Conservation (phyloP, 2,797 vertebrate species). For the Cyclura pinguis region DNA sequence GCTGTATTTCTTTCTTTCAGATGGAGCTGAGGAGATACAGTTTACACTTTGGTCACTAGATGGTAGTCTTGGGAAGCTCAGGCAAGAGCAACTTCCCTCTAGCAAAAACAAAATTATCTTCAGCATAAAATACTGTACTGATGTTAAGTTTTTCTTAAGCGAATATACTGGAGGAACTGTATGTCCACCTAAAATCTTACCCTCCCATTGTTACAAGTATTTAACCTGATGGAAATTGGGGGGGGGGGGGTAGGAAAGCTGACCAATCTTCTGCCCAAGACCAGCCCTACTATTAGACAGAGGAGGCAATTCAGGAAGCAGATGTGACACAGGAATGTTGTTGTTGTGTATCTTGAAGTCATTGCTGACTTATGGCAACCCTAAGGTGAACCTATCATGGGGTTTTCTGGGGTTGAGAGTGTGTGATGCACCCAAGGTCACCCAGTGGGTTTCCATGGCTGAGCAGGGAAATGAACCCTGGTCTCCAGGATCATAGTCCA, state of each 20-base stretch:
- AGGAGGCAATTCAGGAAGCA: neutral
- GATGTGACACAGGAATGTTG: no score
- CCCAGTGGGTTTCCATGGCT: no score
- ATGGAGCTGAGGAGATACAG: constrained; percentile 26
- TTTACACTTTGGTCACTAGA: constrained; percentile 62
- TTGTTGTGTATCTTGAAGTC: no score
- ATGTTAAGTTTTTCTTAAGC: neutral
- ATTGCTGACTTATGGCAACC: no score
- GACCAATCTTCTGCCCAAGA: neutral
- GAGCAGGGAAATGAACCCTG: no score
- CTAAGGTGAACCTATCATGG: no score
- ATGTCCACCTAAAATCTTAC: neutral
- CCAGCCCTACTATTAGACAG: neutral
- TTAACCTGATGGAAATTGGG: constrained; percentile 1
- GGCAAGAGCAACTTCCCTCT: neutral
- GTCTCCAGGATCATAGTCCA: no score
- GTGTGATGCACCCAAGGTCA: no score
- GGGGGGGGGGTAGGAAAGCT: neutral
- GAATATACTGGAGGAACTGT: neutral
- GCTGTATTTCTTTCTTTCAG: no score
- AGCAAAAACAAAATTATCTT: rapidly evolving
- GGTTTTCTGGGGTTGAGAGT: no score
- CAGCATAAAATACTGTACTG: rapidly evolving
- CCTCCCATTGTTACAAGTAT: neutral
- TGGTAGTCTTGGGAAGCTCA: constrained; percentile 68